A percentile compares a stretch with the other conserved stretches of the same genome.
phyloP scores from a whole-genome alignment of 2,113 vertebrate genomes.

The Steatornis caripensis region DNA sequence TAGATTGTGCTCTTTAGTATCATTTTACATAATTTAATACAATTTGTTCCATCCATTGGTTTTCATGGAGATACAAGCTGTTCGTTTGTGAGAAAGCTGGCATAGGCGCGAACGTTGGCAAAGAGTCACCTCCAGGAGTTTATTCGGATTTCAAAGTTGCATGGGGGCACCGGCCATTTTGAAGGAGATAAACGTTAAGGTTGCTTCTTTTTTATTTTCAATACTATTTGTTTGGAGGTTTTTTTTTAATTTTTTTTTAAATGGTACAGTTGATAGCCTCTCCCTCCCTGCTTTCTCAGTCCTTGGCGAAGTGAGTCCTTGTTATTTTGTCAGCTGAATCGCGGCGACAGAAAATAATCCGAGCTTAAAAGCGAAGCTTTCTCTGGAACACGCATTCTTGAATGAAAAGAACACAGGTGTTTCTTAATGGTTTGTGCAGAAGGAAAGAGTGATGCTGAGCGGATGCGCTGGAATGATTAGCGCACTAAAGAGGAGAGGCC shows the following conservation, averaged over 20 bases:
- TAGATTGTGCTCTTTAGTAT: conserved; percentile 81
- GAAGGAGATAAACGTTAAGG: background rate
- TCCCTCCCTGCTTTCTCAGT: background rate
- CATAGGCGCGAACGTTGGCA: conserved; percentile 69
- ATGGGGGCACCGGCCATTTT: conserved; percentile 66
- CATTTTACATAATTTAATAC: conserved; percentile 89
- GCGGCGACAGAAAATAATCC: conserved; percentile 11
- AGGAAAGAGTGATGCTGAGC: conserved; percentile 45
- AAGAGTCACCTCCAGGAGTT: conserved; percentile 70
- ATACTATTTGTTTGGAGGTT: background rate
- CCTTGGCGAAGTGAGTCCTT: background rate
- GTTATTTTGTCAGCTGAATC: background rate
- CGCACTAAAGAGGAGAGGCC: background rate
- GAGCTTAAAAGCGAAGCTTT: background rate
- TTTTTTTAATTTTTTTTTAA: background rate
- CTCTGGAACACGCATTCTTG: background rate
- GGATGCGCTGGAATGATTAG: conserved; percentile 45
- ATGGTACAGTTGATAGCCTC: accelerated
- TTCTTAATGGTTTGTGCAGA: conserved; percentile 73
- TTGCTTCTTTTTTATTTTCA: background rate
- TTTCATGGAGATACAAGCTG: conserved; percentile 88
- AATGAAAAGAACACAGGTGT: conserved; percentile 68
- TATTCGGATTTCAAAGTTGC: conserved; percentile 66
- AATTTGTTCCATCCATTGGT: conserved; percentile 88
- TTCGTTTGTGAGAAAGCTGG: conserved; percentile 83